Evolutionary conservation across 2,888 invertebrate species (phyloP).

Genomic region (Branchipolynoe longqiensis): DNA sequence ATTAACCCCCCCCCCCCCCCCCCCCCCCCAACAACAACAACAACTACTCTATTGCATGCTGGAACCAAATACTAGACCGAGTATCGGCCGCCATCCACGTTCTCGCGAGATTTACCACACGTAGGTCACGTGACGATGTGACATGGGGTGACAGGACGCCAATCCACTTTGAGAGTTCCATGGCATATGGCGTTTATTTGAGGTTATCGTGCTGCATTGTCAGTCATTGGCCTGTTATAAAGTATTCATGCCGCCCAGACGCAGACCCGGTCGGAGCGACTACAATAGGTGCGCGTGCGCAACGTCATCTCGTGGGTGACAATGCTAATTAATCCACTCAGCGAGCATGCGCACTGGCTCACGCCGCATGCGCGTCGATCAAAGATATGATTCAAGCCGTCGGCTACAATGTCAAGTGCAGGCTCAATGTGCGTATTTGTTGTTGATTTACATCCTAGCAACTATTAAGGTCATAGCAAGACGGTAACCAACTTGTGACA

Average conservation of each 20-base stretch:
- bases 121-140: conserved; percentile 1
- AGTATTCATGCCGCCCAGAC: conserved; percentile 41
- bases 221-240: conserved; percentile 50
- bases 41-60: no score
- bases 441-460: no score
- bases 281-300: conserved; percentile 36
- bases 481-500: no score
- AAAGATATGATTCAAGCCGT: conserved; percentile 9
- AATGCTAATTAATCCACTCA: conserved; percentile 46
- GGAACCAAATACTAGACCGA: no score
- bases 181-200: conserved; percentile 53
- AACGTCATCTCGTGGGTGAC: background rate
- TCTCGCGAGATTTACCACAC: conserved; percentile 27
- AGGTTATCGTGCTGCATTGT: conserved; percentile 29
- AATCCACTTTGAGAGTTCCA: conserved; percentile 41
- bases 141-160: background rate
- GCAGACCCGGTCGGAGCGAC: background rate
- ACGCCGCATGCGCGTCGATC: conserved; percentile 7
- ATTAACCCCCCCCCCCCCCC: background rate
- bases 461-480: no score
- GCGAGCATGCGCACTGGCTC: conserved; percentile 20
- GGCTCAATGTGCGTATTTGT: no score
- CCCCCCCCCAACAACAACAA: background rate
- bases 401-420: no score
- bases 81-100: background rate